Conservation (phyloP, 2,113 vertebrate species). For the Oncorhynchus tshawytscha region DNA sequence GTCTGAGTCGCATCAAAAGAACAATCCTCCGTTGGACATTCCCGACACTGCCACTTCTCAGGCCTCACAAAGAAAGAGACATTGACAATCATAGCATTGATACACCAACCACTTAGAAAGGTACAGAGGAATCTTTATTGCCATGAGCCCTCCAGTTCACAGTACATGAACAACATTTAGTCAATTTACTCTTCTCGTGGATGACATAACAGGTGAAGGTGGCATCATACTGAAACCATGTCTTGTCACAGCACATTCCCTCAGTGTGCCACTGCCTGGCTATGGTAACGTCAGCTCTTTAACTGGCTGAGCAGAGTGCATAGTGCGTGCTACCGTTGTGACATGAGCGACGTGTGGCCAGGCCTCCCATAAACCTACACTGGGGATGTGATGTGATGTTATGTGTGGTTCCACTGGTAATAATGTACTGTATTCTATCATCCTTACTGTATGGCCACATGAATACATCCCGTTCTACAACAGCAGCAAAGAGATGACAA, state of each 20-base stretch:
- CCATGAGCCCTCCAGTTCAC: slow-evolving; percentile 47
- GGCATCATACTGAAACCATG: not conserved
- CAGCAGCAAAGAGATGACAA: not conserved
- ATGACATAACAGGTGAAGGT: not conserved
- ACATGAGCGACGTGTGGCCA: not conserved
- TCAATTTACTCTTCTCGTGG: slow-evolving; percentile 22
- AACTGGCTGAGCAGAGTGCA: not conserved
- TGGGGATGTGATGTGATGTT: not conserved
- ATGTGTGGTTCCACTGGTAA: not conserved
- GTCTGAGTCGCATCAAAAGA: too few relatives aligned
- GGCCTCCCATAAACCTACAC: not conserved
- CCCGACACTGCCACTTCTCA: not conserved
- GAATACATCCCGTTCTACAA: not conserved
- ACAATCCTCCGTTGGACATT: not conserved
- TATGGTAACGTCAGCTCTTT: not conserved
- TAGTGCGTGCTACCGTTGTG: not conserved
- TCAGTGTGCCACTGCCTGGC: too few relatives aligned
- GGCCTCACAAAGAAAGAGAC: not conserved
- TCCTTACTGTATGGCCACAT: not conserved
- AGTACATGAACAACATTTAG: slow-evolving; percentile 41
- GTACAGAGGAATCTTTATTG: slow-evolving; percentile 55
- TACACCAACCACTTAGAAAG: slow-evolving; percentile 19
- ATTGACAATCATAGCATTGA: not conserved
- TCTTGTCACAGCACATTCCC: slow-evolving; percentile 18
- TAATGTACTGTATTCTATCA: not conserved